phyloP scores from a whole-genome alignment of 2,888 invertebrate species.

The Gisinianus flammeolus region DNA sequence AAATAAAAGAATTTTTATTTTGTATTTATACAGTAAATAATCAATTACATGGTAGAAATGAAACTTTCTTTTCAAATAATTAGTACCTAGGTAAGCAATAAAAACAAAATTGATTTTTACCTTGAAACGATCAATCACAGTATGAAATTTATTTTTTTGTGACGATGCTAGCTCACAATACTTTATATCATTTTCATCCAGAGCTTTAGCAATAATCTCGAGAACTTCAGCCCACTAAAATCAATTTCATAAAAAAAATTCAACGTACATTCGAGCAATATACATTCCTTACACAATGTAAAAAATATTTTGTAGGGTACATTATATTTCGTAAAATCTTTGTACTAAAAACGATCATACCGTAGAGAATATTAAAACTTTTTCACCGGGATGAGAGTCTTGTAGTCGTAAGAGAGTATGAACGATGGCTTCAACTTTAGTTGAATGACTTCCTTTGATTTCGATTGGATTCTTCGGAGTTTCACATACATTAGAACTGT shows the following conservation, averaged over 20 bases:
- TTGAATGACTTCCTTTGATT: conserved; percentile 71
- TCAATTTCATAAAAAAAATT: conserved; percentile 38
- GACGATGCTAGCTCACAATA: conserved; percentile 60
- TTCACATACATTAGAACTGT: background rate
- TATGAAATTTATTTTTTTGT: conserved; percentile 63
- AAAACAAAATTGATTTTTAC: conserved; percentile 59
- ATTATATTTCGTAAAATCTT: background rate
- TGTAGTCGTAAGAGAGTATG: conserved; percentile 67
- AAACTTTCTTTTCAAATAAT: background rate
- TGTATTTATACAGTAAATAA: conserved; percentile 1
- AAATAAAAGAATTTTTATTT: conserved; percentile 9
- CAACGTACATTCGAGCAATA: background rate
- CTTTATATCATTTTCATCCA: conserved; percentile 66
- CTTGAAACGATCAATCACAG: conserved; percentile 66
- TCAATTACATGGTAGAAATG: background rate
- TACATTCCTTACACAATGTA: background rate
- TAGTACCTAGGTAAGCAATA: background rate
- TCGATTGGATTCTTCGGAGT: conserved; percentile 33
- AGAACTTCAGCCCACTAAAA: conserved; percentile 64
- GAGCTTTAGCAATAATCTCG: conserved; percentile 65
- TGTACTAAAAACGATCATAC: conserved; percentile 60
- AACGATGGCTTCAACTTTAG: conserved; percentile 73
- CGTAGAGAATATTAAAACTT: conserved; percentile 75
- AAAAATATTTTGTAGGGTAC: background rate
- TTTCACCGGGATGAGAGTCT: conserved; percentile 66